phyloP scores from a whole-genome alignment of 2,797 vertebrate species.

The Sebastes umbrosus region DNA sequence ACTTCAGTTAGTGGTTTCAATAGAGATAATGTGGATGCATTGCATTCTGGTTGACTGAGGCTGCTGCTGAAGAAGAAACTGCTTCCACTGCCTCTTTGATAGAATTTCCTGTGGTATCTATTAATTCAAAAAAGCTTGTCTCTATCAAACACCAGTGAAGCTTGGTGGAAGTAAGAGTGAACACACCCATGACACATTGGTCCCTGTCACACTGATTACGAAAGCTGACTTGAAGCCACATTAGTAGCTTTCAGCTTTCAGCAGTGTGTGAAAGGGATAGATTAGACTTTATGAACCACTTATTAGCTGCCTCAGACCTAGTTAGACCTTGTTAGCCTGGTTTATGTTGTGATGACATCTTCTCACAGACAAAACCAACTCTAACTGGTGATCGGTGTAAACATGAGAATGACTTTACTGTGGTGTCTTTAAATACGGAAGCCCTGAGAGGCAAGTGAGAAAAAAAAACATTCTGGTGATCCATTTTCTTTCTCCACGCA shows the following conservation, averaged over 20 bases:
- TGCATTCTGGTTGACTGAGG: background rate
- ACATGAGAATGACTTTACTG: background rate
- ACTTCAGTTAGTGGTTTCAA: background rate
- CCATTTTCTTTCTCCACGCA: background rate
- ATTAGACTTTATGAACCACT: background rate
- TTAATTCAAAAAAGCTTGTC: background rate
- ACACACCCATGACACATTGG: background rate
- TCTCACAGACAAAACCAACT: background rate
- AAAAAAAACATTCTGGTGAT: background rate
- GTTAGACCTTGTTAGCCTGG: background rate
- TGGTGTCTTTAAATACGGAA: background rate
- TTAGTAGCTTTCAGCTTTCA: background rate
- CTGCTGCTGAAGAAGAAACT: background rate
- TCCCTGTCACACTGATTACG: background rate
- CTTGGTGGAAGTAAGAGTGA: background rate
- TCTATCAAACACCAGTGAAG: background rate
- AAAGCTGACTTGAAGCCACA: background rate
- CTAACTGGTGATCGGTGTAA: background rate
- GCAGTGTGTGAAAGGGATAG: background rate
- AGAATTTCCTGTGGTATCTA: background rate
- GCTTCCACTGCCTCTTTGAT: background rate
- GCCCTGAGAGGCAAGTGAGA: background rate
- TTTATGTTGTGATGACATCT: background rate
- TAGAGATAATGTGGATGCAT: background rate
- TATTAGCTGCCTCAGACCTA: background rate